Evolutionary conservation across 1,140 invertebrate species (phyloP).

Genomic region (Trachymyrmex septentrionalis): DNA sequence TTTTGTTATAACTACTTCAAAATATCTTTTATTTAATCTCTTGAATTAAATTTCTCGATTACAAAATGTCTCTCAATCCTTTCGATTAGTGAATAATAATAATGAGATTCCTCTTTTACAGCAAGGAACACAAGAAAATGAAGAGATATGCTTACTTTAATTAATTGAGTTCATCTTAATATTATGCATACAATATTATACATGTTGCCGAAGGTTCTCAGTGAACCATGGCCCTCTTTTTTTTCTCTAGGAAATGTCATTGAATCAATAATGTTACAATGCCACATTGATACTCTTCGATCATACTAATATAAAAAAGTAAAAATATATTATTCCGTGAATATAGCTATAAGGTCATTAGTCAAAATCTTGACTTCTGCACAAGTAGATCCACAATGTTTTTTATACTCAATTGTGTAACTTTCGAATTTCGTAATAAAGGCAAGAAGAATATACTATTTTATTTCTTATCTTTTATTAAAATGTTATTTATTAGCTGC

Average conservation of each 20-base stretch:
- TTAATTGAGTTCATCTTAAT: neutral
- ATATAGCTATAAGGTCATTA: neutral
- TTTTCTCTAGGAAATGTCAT: constrained; percentile 26
- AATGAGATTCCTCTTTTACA: neutral
- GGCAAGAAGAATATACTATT: neutral
- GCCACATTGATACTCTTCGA: neutral
- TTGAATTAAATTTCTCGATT: neutral
- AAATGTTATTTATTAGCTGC: neutral
- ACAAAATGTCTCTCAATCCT: neutral
- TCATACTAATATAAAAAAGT: constrained; percentile 14
- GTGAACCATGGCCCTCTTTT: constrained; percentile 22
- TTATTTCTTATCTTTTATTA: constrained; percentile 5
- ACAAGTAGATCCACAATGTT: neutral
- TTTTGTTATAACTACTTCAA: neutral
- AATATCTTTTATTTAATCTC: neutral
- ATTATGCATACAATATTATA: neutral
- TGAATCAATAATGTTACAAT: constrained; percentile 17
- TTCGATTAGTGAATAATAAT: neutral
- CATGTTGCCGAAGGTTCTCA: neutral
- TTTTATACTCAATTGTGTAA: neutral
- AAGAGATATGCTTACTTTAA: constrained; percentile 18
- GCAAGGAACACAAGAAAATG: neutral
- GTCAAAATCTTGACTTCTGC: neutral
- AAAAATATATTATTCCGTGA: constrained; percentile 5
- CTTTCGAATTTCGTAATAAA: neutral